Percentiles rank a stretch among this genome's conserved stretches.
These are phyloP conservation scores for Drosophila yooni DNA, from an alignment of 2,888 invertebrate species.

Conservation along the genomic window DNA sequence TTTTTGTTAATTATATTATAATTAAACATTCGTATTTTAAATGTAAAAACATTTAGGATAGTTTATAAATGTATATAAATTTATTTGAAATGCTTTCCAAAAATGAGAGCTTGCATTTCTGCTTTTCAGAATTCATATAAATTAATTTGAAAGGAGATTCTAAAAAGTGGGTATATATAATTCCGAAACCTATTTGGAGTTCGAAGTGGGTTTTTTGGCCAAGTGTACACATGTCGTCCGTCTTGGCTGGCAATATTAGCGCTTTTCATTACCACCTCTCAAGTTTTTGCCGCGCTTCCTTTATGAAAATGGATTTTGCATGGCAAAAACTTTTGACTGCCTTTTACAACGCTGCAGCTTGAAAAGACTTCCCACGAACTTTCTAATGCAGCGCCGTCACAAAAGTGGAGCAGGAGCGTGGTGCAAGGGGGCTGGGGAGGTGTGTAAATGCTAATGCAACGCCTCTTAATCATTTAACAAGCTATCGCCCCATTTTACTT, in stretches of 20 bases:
- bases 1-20: too few species aligned
- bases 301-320: slow-evolving; percentile 69
- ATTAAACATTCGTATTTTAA: too few species aligned
- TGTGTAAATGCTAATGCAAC: slow-evolving; percentile 65
- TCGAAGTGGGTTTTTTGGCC: neutral
- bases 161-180: too few species aligned
- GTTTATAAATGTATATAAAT: too few species aligned
- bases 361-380: slow-evolving; percentile 79
- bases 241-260: slow-evolving; percentile 62
- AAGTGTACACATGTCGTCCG: slow-evolving; percentile 13
- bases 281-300: slow-evolving; percentile 62
- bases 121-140: too few species aligned
- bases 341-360: slow-evolving; percentile 39
- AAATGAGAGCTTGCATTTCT: too few species aligned
- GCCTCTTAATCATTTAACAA: slow-evolving; percentile 80
- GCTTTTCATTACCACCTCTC: slow-evolving; percentile 79
- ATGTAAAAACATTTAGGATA: too few species aligned
- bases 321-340: slow-evolving; percentile 61
- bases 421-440: neutral
- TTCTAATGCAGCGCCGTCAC: slow-evolving; percentile 66
- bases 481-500: slow-evolving; percentile 79
- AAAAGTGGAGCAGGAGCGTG: slow-evolving; percentile 15
- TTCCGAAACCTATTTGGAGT: neutral
- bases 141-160: too few species aligned
- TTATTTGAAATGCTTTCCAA: too few species aligned